Conservation (phyloP, 2,113 vertebrate species). For the Paraplagusia blochii region DNA sequence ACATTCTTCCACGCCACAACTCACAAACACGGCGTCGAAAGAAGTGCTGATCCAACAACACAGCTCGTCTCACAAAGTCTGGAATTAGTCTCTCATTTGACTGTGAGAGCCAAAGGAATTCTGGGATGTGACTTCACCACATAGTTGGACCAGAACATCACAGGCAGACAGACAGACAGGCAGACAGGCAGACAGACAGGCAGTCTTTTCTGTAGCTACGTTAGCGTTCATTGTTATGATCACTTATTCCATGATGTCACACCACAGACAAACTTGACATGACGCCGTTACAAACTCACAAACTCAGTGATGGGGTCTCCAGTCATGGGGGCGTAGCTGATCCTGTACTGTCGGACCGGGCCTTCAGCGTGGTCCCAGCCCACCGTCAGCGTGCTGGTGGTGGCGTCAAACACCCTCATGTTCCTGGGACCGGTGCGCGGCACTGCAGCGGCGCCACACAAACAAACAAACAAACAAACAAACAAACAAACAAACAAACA, state of each 20-base stretch:
- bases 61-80: constrained; percentile 20
- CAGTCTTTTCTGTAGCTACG: no score
- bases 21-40: no score
- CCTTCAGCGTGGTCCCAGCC: constrained; percentile 96
- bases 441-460: constrained; percentile 77
- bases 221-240: no score
- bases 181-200: no score
- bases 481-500: constrained; percentile 3
- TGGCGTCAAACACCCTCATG: constrained; percentile 87
- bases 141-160: constrained; percentile 25
- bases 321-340: constrained; percentile 84
- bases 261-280: background rate
- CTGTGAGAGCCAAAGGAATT: constrained; percentile 28
- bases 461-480: background rate
- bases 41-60: constrained; percentile 19
- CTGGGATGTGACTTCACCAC: constrained; percentile 30
- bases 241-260: background rate
- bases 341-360: constrained; percentile 89
- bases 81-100: constrained; percentile 43
- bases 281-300: constrained; percentile 74
- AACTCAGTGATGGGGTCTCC: constrained; percentile 93
- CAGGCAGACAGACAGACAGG: no score
- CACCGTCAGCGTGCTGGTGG: constrained; percentile 89
- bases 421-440: constrained; percentile 90
- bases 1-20: no score